Percentiles rank a stretch among this genome's conserved stretches.
phyloP scores from a whole-genome alignment of 2,113 vertebrate species.

The Synodontis membranacea region DNA sequence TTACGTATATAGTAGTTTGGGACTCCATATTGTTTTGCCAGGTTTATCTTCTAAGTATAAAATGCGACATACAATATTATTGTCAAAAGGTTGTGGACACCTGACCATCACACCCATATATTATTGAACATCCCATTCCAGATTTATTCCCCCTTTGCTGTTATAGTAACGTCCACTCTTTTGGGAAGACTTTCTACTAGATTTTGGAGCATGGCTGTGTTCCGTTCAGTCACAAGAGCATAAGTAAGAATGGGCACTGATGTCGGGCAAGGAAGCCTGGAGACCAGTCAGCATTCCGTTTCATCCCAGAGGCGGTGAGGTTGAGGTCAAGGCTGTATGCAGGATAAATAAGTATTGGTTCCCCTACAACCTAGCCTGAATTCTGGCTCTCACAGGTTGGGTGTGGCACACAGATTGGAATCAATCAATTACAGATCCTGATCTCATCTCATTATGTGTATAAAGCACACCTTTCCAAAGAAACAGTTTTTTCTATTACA shows the following conservation, averaged over 20 bases:
- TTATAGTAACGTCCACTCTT: neutral
- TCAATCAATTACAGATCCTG: no score
- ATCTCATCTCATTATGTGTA: no score
- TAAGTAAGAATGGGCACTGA: neutral
- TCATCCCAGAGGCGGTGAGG: neutral
- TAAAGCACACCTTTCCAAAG: no score
- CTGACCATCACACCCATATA: neutral
- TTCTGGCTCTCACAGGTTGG: no score
- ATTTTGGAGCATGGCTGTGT: neutral
- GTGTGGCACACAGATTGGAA: no score
- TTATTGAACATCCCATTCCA: neutral
- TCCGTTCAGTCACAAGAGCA: neutral
- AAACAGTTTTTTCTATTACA: no score
- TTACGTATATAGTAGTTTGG: neutral
- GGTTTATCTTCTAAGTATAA: neutral
- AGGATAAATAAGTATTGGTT: no score
- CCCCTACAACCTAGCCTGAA: no score
- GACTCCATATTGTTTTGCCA: neutral
- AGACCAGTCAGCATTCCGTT: neutral
- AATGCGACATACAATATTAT: neutral
- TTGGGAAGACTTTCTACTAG: neutral
- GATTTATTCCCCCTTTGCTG: neutral
- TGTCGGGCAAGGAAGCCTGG: neutral
- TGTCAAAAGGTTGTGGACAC: neutral
- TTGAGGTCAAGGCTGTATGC: neutral